Conservation (phyloP, 1,140 invertebrate genomes). For the Trichonephila clavipes region DNA sequence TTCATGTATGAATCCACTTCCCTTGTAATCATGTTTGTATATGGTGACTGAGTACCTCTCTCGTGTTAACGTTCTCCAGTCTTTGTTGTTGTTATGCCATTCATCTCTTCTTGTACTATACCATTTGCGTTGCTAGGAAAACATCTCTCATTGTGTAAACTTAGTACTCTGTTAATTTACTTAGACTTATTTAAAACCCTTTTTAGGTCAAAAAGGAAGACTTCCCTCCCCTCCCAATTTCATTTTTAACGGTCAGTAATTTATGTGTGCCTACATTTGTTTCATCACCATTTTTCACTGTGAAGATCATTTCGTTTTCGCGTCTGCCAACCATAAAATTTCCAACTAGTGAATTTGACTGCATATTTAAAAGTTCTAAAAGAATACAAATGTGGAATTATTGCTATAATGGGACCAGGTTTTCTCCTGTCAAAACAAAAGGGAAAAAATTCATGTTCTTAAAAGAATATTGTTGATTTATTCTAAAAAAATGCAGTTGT, state of each 20-base stretch:
- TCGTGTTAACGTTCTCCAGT: slow-evolving; percentile 56
- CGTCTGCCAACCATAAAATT: neutral
- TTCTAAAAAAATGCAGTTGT: neutral
- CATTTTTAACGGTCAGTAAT: slow-evolving; percentile 53
- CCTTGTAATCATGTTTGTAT: slow-evolving; percentile 53
- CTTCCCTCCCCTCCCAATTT: neutral
- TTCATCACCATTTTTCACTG: neutral
- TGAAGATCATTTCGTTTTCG: neutral
- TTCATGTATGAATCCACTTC: slow-evolving; percentile 36
- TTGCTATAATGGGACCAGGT: neutral
- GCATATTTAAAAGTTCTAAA: slow-evolving; percentile 12
- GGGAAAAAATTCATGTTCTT: neutral
- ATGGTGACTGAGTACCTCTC: slow-evolving; percentile 62
- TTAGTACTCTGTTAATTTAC: slow-evolving; percentile 21
- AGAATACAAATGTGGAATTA: neutral
- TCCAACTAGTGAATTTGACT: neutral
- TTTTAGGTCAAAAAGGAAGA: neutral
- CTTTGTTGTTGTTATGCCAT: slow-evolving; percentile 38
- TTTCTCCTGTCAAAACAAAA: slow-evolving; percentile 4
- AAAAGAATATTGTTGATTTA: neutral
- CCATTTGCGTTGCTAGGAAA: slow-evolving; percentile 62
- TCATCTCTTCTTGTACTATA: slow-evolving; percentile 67
- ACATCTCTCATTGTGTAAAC: slow-evolving; percentile 48
- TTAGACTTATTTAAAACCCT: slow-evolving; percentile 35
- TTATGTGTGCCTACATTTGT: slow-evolving; percentile 40